phyloP scores from a whole-genome alignment of 2,113 vertebrate species.

The Sapajus apella region DNA sequence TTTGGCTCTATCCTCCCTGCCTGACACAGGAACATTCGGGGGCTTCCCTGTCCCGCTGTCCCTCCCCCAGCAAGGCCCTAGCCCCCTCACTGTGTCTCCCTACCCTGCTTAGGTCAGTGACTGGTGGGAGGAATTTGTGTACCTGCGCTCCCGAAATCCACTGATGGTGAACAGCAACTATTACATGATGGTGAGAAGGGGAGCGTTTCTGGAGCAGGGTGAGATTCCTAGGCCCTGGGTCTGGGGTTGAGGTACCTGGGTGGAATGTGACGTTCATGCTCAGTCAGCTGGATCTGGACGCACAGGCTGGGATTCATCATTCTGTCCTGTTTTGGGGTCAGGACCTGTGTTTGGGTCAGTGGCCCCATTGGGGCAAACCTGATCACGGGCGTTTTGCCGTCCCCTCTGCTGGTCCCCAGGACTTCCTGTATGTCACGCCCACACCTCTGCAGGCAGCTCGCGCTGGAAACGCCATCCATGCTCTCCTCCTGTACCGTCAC shows the following conservation, averaged over 20 bases:
- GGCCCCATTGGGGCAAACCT: not conserved
- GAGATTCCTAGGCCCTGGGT: not conserved
- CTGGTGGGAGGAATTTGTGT: constrained; percentile 96
- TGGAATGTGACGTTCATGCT: not conserved
- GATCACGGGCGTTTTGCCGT: not conserved
- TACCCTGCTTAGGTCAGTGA: constrained; percentile 88
- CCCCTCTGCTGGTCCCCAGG: constrained; percentile 26
- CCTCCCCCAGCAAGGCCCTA: not conserved
- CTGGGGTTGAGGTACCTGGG: not conserved
- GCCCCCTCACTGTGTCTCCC: not conserved
- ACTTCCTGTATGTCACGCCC: constrained; percentile 79
- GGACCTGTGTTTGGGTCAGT: not conserved
- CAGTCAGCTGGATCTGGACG: not conserved
- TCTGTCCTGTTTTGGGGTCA: not conserved
- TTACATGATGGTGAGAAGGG: constrained; percentile 90
- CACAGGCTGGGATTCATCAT: not conserved
- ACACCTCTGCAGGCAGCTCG: constrained; percentile 86
- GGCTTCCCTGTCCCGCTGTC: not conserved
- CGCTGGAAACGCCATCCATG: constrained; percentile 89
- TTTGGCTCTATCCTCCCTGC: not conserved
- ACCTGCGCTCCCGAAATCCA: constrained; percentile 89
- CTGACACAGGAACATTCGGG: not conserved
- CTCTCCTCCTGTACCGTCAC: constrained; percentile 89
- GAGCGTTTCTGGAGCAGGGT: rapidly evolving
- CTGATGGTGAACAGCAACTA: constrained; percentile 96